A percentile compares a stretch with the other conserved stretches of the same genome.
Conservation (phyloP, 2,113 vertebrate genomes). For the Regulus satrapa region DNA sequence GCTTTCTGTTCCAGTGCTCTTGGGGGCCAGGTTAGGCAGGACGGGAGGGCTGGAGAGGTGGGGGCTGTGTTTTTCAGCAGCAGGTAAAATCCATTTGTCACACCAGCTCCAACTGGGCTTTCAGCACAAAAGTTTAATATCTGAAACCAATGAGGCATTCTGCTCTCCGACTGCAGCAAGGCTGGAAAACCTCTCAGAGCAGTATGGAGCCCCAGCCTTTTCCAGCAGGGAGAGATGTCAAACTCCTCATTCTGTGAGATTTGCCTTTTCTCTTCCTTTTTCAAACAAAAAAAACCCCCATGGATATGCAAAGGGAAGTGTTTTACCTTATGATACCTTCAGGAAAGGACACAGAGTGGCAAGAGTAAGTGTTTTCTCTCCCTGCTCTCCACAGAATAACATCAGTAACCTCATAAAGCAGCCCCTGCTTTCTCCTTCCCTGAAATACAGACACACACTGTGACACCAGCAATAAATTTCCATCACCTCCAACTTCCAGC, state of each 20-base stretch:
- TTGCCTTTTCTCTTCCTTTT: conserved; percentile 5
- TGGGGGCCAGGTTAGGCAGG: conserved; percentile 45
- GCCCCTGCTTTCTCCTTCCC: conserved; percentile 38
- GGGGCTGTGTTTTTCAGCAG: conserved; percentile 75
- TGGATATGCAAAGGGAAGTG: not conserved
- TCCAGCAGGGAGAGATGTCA: conserved; percentile 15
- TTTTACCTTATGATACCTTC: conserved; percentile 49
- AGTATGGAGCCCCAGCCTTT: conserved; percentile 5
- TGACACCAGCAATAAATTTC: conserved; percentile 60
- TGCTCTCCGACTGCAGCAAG: conserved; percentile 38
- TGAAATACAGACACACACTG: conserved; percentile 43
- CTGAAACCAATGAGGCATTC: conserved; percentile 79
- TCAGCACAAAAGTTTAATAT: conserved; percentile 78
- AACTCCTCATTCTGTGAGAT: not conserved
- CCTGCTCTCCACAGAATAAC: conserved; percentile 34
- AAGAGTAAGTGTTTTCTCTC: conserved; percentile 30
- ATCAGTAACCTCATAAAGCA: conserved; percentile 56
- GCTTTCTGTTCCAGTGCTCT: conserved; percentile 57
- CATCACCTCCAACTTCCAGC: conserved; percentile 35
- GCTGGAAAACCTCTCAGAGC: conserved; percentile 31
- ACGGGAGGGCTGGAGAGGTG: conserved; percentile 53
- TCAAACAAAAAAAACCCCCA: conserved; percentile 58
- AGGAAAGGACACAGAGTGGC: not conserved
- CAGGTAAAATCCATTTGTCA: conserved; percentile 88
- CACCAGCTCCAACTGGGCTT: conserved; percentile 77